Percentiles rank a stretch among this genome's conserved stretches.
Conservation (phyloP, 2,888 invertebrate genomes). For the Clunio marinus region DNA sequence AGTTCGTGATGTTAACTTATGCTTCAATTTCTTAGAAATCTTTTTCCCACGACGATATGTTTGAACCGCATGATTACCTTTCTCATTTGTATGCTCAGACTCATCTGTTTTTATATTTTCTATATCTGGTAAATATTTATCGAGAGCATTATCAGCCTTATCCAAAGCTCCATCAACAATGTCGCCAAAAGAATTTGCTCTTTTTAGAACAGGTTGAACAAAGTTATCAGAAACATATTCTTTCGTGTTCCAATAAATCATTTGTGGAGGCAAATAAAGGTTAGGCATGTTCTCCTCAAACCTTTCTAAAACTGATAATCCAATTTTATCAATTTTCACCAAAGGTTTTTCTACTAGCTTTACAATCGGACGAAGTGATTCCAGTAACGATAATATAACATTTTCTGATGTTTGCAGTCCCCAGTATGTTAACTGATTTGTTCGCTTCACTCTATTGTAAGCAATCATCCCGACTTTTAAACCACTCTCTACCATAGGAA, state of each 20-base stretch:
- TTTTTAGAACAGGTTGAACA: constrained; percentile 65
- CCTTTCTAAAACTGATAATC: constrained; percentile 78
- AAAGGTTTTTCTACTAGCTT: constrained; percentile 67
- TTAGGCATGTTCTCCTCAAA: constrained; percentile 78
- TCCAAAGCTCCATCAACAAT: constrained; percentile 70
- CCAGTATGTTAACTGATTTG: constrained; percentile 70
- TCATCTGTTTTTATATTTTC: constrained; percentile 5
- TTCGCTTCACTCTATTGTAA: constrained; percentile 50
- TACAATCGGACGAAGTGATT: constrained; percentile 69
- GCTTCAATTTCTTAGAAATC: constrained; percentile 70
- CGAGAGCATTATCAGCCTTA: constrained; percentile 76
- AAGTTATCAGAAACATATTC: constrained; percentile 65
- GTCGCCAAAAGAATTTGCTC: constrained; percentile 77
- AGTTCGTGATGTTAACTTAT: constrained; percentile 71
- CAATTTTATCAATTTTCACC: constrained; percentile 65
- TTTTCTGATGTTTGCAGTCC: constrained; percentile 70
- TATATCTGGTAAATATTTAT: constrained; percentile 64
- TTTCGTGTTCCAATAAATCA: constrained; percentile 75
- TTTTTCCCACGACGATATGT: constrained; percentile 75
- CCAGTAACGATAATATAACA: constrained; percentile 67
- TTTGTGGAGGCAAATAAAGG: constrained; percentile 77
- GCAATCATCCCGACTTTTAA: neutral
- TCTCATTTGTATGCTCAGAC: neutral
- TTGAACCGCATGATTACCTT: constrained; percentile 57
- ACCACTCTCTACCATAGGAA: constrained; percentile 24